A percentile compares a stretch with the other conserved stretches of the same genome.
Conservation (phyloP, 92 coral and sea anemone species). For the Muricea muricata region DNA sequence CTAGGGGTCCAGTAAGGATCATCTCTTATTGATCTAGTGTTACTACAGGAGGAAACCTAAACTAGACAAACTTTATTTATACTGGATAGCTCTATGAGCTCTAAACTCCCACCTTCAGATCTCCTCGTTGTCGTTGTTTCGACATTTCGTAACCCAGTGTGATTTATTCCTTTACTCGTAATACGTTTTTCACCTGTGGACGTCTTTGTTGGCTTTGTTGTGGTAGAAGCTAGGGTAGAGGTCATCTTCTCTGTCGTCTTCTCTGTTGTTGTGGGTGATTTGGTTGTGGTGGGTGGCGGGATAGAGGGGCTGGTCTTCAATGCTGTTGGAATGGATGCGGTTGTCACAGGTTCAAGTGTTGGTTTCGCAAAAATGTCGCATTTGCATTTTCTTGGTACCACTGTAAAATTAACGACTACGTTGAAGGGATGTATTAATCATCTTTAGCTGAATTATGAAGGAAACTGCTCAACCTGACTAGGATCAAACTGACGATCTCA, state of each 20-base stretch:
- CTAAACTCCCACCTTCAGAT: not conserved
- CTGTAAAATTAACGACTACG: conserved; percentile 13
- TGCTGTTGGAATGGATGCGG: not conserved
- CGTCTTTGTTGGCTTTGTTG: not conserved
- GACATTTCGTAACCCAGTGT: not conserved
- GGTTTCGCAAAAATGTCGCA: not conserved
- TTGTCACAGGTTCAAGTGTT: not conserved
- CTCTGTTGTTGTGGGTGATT: not conserved
- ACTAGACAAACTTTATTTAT: too few relatives aligned
- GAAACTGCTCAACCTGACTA: too few relatives aligned
- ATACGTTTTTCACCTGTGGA: not conserved
- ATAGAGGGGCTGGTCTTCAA: not conserved
- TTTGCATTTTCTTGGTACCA: conserved; percentile 1
- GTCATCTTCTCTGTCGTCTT: not conserved
- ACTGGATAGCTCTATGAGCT: too few relatives aligned
- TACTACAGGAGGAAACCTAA: too few relatives aligned
- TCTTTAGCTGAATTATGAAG: not conserved
- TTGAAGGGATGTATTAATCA: not conserved
- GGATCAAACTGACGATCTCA: too few relatives aligned
- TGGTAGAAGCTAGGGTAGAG: not conserved
- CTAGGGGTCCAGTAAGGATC: too few relatives aligned
- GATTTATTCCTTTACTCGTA: not conserved
- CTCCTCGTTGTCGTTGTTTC: not conserved
- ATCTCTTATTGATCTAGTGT: too few relatives aligned
- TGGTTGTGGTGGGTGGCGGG: not conserved